Evolutionary conservation across 2,113 vertebrate species (phyloP), one percentile per base, ranked within the genome.

Genomic region (Pangasianodon gigas): DNA sequence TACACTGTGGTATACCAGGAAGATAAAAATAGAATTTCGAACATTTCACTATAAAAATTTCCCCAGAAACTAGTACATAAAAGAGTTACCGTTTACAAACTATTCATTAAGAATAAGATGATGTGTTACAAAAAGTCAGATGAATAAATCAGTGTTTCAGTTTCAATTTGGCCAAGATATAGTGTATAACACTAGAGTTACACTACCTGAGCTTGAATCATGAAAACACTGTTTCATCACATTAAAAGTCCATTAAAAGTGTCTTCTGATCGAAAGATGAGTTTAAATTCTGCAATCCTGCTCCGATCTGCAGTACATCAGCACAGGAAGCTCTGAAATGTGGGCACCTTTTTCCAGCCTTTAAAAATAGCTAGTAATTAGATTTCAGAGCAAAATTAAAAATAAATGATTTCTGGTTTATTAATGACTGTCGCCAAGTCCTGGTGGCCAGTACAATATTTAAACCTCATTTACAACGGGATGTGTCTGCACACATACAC

Each of bases 391-490:
- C 93, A 92, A 93, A 95, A 97, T 97, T 96, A 97, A 96, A 97
- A 96, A 96, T 96, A 96, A 96, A 97, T 96, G 96, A 96, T 96
- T 96, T 96, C 94, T 95, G 90, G 93, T 95, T 96, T 95, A 97
- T 97, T 96, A 97, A 96, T 96, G 95, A 91, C 93, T 58, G 88
- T 90, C 65, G 79, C 58, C 48, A 91, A 87, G 84, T 89, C 85
- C 58, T 89, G 89, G 89, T 86, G 87, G 89, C 91, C 90, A 91
- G 92, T 94, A 93, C 94, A 95, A 74, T 93, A 95, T 94, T 93
- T 93, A 95, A 95, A 92, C 93, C 89, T 93, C 88, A 90, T 90
- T 75, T 82, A 75, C 46, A 81, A 82, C 84, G 71, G 93, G 32
- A 65, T 58, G 32, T 56, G 29, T 67, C 58, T 65, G 60, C 44